Evolutionary conservation across 2,113 vertebrate genomes (phyloP), one percentile per base, ranked within the genome.

Genomic region (Chionis minor): DNA sequence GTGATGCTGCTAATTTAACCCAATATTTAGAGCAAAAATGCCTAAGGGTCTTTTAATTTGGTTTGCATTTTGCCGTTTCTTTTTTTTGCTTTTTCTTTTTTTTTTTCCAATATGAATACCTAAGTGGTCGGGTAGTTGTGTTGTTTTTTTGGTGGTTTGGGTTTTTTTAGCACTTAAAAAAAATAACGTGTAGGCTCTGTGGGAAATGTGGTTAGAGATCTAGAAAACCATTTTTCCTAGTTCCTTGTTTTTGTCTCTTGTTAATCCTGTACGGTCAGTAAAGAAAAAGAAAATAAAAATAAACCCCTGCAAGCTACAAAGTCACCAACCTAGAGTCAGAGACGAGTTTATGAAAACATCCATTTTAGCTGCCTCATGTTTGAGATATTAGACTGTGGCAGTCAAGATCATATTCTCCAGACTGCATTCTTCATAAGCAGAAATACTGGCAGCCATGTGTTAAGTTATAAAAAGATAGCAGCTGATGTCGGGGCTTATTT

Each of bases 401-500:
- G 88, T 91, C 40, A 67, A 91, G 89, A 94, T 95, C 96, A 72
- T 94, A 10, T 96, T 96, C 96, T 94, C 78, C 95, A 96, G 95
- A 91, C 96, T 89, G 80, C 96, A 84, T 96, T 96, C 96, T 93
- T 96, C 86, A 18, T 89, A 56, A 94, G 94, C 85, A 96, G 90
- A 86, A 92, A 86, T 96, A 90, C 92, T 93, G 92, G 80, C 95
- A 96, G 90, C 91, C 88, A 85, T 92, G 94, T 95, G 95, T 90
- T 89, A 66, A 45, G 94, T 94, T 97, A 96, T 95, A 97, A 96
- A 96, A 97, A 97, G 95, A 90, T 58, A 93, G 92, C 96, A 97
- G 95, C 97, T 95, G 96, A 96, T 95, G 94, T 96, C 95, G 92
- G 87, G 70, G 77, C 89, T 95, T 91, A 93, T 93, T 96, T 95